Conservation (phyloP, 2,888 invertebrate genomes). For the Zygothrica quintamaculata region DNA sequence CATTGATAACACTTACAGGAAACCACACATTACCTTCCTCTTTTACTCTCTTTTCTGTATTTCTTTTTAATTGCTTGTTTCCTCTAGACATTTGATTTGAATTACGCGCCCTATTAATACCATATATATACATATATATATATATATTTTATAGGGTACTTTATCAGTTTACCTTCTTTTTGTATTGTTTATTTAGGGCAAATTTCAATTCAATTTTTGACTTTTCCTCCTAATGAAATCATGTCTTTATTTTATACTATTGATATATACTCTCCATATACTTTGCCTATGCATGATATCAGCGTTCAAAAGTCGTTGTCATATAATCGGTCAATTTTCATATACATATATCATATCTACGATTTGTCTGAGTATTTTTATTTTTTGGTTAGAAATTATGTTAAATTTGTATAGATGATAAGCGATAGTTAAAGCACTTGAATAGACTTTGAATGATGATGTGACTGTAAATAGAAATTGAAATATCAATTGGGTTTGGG, state of each 20-base stretch:
- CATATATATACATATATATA: too few relatives aligned
- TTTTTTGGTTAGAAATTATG: conserved; percentile 40
- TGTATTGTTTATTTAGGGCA: conserved; percentile 69
- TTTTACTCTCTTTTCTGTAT: background rate
- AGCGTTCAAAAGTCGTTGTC: conserved; percentile 20
- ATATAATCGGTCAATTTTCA: conserved; percentile 54
- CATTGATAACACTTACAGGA: too few relatives aligned
- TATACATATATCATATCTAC: background rate
- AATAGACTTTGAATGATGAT: conserved; percentile 46
- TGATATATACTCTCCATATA: conserved; percentile 57
- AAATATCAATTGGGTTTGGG: conserved; percentile 17
- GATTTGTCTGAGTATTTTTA: background rate
- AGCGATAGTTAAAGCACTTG: conserved; percentile 14
- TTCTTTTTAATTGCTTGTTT: conserved; percentile 71
- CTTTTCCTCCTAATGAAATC: too few relatives aligned
- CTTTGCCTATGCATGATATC: conserved; percentile 44
- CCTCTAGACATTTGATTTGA: conserved; percentile 68
- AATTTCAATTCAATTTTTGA: background rate
- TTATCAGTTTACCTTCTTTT: conserved; percentile 49
- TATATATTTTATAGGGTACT: too few relatives aligned
- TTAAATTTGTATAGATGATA: conserved; percentile 46
- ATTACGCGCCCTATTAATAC: conserved; percentile 69
- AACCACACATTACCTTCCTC: background rate
- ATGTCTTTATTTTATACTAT: background rate
- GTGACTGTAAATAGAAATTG: conserved; percentile 9